These are phyloP conservation scores for Hyperoplus immaculatus DNA, from an alignment of 2,797 vertebrate genomes.

Conservation along the genomic window DNA sequence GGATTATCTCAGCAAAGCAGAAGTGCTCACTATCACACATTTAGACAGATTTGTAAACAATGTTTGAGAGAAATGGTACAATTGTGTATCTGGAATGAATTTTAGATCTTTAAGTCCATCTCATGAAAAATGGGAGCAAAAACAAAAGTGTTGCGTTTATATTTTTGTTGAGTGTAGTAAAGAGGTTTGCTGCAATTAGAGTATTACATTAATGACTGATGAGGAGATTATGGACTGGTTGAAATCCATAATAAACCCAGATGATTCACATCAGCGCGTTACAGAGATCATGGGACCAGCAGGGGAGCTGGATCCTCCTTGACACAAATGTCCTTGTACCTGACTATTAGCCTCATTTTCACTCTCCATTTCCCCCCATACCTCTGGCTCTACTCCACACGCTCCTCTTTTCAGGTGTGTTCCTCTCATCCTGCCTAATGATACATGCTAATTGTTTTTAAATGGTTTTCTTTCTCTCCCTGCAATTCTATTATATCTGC, in stretches of 20 bases:
- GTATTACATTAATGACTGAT: constrained; percentile 37
- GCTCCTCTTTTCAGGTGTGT: constrained; percentile 65
- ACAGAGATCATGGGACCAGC: constrained; percentile 39
- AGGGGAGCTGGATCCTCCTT: constrained; percentile 21
- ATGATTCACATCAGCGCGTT: constrained; percentile 30
- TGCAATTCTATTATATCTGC: constrained; percentile 66
- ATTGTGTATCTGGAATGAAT: too few relatives aligned
- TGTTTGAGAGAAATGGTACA: too few relatives aligned
- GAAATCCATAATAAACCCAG: constrained; percentile 43
- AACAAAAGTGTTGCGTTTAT: too few relatives aligned
- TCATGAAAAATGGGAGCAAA: too few relatives aligned
- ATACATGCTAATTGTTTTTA: constrained; percentile 81
- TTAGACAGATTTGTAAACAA: too few relatives aligned
- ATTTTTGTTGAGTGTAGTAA: too few relatives aligned
- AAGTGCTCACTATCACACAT: too few relatives aligned
- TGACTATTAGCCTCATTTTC: constrained; percentile 33
- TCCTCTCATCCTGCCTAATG: constrained; percentile 74
- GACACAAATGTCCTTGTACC: constrained; percentile 50
- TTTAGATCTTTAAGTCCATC: too few relatives aligned
- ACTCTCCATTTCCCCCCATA: neutral
- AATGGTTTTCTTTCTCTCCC: constrained; percentile 64
- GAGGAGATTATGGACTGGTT: constrained; percentile 42
- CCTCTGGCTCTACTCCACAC: constrained; percentile 24
- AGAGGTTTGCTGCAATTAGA: constrained; percentile 26
- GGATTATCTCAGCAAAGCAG: too few relatives aligned